A percentile compares a stretch with the other conserved stretches of the same genome.
These are phyloP conservation scores for Endotricha flammealis DNA, from an alignment of 2,888 invertebrate species.

Conservation along the genomic window DNA sequence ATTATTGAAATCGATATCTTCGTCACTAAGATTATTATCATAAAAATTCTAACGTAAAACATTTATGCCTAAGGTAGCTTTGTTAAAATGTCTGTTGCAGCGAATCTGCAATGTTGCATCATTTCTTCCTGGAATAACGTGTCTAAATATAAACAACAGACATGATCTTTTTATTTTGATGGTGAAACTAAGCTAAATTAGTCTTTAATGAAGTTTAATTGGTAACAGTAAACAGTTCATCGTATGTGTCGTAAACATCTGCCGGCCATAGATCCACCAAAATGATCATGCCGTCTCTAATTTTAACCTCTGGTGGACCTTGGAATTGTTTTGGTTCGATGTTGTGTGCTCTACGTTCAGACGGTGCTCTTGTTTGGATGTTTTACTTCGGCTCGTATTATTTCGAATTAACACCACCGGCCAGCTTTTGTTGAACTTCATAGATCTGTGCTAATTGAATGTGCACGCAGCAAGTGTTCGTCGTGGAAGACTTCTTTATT, in stretches of 20 bases:
- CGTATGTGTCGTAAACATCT: slow-evolving; percentile 22
- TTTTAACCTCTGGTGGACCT: slow-evolving; percentile 6
- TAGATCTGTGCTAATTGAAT: slow-evolving; percentile 25
- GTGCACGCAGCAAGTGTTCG: slow-evolving; percentile 18
- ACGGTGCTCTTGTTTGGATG: slow-evolving; percentile 7
- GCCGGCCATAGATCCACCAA: slow-evolving; percentile 9
- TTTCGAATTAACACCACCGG: not conserved
- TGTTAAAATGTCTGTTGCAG: not conserved
- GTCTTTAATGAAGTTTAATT: slow-evolving; percentile 47
- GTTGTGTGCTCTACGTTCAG: slow-evolving; percentile 9
- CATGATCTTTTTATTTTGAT: not conserved
- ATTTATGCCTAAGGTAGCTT: no score
- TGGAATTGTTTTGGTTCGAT: slow-evolving; percentile 10
- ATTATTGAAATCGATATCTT: not conserved
- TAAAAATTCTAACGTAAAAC: no score
- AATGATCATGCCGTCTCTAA: slow-evolving; percentile 12
- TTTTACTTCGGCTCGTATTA: slow-evolving; percentile 7
- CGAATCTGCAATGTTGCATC: not conserved
- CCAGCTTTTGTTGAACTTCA: slow-evolving; percentile 12
- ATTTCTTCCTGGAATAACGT: not conserved
- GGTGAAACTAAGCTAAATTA: slow-evolving; percentile 36
- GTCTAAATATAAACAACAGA: not conserved
- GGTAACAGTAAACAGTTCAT: slow-evolving; percentile 27
- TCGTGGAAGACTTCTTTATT: slow-evolving; percentile 31
- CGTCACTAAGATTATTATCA: no score